Conservation (phyloP, 2,888 invertebrate genomes). For the Eupithecia abbreviata region DNA sequence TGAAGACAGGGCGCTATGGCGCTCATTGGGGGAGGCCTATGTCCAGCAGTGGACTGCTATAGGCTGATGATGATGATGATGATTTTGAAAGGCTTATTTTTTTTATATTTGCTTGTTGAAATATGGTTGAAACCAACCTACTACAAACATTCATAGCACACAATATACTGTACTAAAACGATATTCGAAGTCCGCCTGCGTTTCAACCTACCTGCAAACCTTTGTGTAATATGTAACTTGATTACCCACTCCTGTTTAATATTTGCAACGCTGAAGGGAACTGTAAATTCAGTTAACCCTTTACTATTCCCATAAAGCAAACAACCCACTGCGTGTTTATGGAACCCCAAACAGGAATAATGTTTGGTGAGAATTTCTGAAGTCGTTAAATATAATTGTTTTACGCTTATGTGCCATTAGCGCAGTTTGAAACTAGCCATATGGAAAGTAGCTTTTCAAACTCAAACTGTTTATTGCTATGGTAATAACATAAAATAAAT, state of each 20-base stretch:
- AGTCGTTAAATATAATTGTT: conserved; percentile 32
- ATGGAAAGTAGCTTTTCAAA: neutral
- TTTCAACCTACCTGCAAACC: conserved; percentile 15
- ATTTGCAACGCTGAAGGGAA: conserved; percentile 33
- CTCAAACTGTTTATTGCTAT: neutral
- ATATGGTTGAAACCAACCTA: neutral
- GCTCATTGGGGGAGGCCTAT: no score
- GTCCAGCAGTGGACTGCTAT: no score
- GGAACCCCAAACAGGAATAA: conserved; percentile 28
- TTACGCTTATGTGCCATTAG: conserved; percentile 12
- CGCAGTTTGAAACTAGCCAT: neutral
- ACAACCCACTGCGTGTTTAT: conserved; percentile 32
- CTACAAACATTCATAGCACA: neutral
- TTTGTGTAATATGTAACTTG: conserved; percentile 34
- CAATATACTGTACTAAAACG: conserved; percentile 1
- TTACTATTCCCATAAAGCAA: conserved; percentile 36
- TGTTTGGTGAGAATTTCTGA: conserved; percentile 28
- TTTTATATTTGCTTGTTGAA: no score
- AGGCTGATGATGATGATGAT: no score
- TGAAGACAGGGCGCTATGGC: no score
- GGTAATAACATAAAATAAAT: no score
- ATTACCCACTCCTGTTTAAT: conserved; percentile 32
- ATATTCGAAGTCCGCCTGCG: conserved; percentile 11
- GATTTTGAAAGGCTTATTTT: no score
- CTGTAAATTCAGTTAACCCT: conserved; percentile 37